phyloP scores from a whole-genome alignment of 1,140 invertebrate genomes.

The Nasonia giraulti region DNA sequence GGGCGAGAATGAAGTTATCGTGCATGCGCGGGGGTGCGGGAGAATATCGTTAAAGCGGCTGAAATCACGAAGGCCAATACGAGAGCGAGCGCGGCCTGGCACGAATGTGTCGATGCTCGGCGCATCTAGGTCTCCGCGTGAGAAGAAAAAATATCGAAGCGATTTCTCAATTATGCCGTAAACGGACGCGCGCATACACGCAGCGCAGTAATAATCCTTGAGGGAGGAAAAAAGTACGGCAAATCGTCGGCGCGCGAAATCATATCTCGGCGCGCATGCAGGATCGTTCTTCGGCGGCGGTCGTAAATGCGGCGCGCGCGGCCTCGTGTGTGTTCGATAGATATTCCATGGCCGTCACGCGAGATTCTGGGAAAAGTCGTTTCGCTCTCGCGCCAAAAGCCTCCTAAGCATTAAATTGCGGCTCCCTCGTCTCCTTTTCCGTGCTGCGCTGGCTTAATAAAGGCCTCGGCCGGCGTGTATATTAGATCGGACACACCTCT shows the following conservation, averaged over 20 bases:
- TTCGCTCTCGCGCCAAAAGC: conserved; percentile 65
- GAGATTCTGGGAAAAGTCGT: conserved; percentile 74
- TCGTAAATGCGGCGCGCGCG: conserved; percentile 5
- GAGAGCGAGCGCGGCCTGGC: conserved; percentile 32
- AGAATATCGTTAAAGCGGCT: conserved; percentile 13
- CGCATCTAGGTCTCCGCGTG: too few species aligned
- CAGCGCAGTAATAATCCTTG: neutral
- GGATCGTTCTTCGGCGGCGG: neutral
- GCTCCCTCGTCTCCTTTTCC: conserved; percentile 53
- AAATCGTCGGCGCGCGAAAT: neutral
- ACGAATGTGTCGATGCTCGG: too few species aligned
- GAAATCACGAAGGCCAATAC: neutral
- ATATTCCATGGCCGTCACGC: conserved; percentile 71
- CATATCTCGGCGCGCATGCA: conserved; percentile 1
- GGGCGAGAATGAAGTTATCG: conserved; percentile 1
- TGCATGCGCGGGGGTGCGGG: neutral
- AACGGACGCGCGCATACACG: neutral
- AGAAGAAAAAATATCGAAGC: neutral
- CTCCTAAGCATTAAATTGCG: conserved; percentile 52
- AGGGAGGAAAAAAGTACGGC: neutral
- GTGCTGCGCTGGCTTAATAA: conserved; percentile 66
- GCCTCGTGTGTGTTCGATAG: conserved; percentile 62
- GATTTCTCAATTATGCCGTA: neutral
- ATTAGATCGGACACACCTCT: conserved; percentile 73
- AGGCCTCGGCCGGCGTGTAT: conserved; percentile 64